Evolutionary conservation across 1,140 invertebrate species (phyloP).

Genomic region (Euborellia annulipes): DNA sequence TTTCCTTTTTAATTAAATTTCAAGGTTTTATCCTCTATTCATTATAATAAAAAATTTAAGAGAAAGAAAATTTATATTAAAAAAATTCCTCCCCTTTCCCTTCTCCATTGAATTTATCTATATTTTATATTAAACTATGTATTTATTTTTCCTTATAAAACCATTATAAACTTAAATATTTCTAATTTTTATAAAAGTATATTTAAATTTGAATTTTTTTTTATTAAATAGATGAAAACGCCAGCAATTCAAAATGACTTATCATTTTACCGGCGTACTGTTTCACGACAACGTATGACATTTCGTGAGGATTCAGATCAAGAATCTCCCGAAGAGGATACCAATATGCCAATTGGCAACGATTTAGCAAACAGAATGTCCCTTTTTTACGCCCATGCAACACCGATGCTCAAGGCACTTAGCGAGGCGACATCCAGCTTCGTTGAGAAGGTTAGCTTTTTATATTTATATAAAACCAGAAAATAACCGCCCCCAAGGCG

Average conservation of each 20-base stretch:
- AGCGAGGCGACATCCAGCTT: conserved; percentile 80
- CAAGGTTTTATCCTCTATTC: too few relatives aligned
- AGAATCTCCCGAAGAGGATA: conserved; percentile 22
- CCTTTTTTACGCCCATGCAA: conserved; percentile 84
- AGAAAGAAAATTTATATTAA: too few relatives aligned
- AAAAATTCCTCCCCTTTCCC: too few relatives aligned
- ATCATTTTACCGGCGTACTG: conserved; percentile 79
- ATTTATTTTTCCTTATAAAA: too few relatives aligned
- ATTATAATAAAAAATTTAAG: too few relatives aligned
- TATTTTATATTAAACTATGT: too few relatives aligned
- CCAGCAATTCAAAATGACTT: conserved; percentile 93
- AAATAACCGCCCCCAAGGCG: neutral
- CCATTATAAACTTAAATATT: too few relatives aligned
- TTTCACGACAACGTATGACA: conserved; percentile 41
- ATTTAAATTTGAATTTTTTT: conserved; percentile 22
- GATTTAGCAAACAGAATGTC: conserved; percentile 89
- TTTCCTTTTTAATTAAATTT: too few relatives aligned
- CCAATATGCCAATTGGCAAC: conserved; percentile 20
- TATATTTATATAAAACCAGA: conserved; percentile 5
- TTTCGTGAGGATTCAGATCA: conserved; percentile 17
- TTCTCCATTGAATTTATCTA: too few relatives aligned
- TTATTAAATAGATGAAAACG: conserved; percentile 60
- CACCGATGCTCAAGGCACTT: conserved; percentile 82
- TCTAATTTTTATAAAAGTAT: too few relatives aligned
- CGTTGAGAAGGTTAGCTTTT: conserved; percentile 45